Conservation (phyloP, 2,113 vertebrate species). For the Burhinus oedicnemus region DNA sequence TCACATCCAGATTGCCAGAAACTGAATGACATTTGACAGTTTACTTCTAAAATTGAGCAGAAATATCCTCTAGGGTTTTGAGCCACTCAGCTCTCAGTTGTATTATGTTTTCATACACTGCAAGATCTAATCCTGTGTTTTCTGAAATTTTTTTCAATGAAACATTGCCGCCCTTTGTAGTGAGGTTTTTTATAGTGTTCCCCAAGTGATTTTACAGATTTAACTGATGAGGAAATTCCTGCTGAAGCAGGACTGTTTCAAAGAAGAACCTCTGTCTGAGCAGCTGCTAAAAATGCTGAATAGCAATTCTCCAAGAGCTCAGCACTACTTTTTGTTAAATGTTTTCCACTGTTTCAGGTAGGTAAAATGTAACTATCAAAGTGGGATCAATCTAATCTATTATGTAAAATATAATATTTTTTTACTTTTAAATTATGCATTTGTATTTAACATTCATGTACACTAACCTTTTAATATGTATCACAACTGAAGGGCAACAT, state of each 20-base stretch:
- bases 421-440: not conserved
- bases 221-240: not conserved
- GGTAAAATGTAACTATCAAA: not conserved
- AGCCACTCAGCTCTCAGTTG: not conserved
- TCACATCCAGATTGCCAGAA: not conserved
- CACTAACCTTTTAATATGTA: not conserved
- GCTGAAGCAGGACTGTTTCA: not conserved
- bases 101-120: not conserved
- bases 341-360: not conserved
- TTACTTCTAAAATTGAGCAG: not conserved
- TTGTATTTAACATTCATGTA: not conserved
- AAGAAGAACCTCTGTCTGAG: not conserved
- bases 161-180: not conserved
- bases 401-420: not conserved
- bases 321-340: not conserved
- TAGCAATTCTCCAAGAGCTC: not conserved
- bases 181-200: not conserved
- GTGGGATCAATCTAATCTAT: not conserved
- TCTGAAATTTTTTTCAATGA: not conserved
- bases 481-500: not conserved
- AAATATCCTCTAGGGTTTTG: not conserved
- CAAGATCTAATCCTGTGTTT: not conserved
- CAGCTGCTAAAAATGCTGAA: not conserved
- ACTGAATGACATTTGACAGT: not conserved
- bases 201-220: not conserved